Conservation (phyloP, 1,140 invertebrate genomes). For the Drosophila nigromelanica region DNA sequence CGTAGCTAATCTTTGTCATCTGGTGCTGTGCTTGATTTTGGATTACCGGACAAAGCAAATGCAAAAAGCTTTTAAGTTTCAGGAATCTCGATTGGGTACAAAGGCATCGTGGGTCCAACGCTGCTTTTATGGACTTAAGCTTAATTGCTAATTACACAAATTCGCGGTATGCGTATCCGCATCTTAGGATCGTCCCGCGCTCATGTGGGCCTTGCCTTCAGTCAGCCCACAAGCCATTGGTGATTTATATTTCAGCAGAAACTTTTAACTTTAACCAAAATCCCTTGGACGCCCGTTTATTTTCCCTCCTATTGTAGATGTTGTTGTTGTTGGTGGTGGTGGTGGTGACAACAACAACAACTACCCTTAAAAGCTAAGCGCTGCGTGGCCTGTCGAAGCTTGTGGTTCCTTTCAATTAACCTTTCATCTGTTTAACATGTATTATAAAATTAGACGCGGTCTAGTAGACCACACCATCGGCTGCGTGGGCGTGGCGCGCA, state of each 20-base stretch:
- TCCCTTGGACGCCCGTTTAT: slow-evolving; percentile 51
- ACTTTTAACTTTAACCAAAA: slow-evolving; percentile 80
- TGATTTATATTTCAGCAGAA: slow-evolving; percentile 80
- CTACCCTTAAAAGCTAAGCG: slow-evolving; percentile 70
- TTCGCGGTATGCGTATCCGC: slow-evolving; percentile 61
- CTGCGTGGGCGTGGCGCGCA: slow-evolving; percentile 18
- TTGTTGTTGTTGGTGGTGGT: slow-evolving; percentile 31
- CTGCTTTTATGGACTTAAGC: slow-evolving; percentile 47
- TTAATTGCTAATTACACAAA: slow-evolving; percentile 80
- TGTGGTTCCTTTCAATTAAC: slow-evolving; percentile 81
- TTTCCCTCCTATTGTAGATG: slow-evolving; percentile 4
- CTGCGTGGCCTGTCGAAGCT: slow-evolving; percentile 70
- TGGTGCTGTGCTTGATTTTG: slow-evolving; percentile 62
- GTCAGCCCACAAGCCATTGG: slow-evolving; percentile 66
- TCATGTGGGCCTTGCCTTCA: slow-evolving; percentile 46
- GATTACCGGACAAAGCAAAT: slow-evolving; percentile 67
- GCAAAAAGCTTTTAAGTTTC: slow-evolving; percentile 55
- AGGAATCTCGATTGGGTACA: slow-evolving; percentile 20
- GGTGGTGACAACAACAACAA: slow-evolving; percentile 14
- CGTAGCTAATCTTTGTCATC: slow-evolving; percentile 77
- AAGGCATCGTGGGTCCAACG: slow-evolving; percentile 31
- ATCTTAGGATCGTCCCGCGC: slow-evolving; percentile 33
- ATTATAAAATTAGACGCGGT: slow-evolving; percentile 82
- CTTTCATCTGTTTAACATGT: slow-evolving; percentile 82
- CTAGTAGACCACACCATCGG: slow-evolving; percentile 59